Conservation (phyloP, 2,797 vertebrate genomes). For the Danio albolineatus region DNA sequence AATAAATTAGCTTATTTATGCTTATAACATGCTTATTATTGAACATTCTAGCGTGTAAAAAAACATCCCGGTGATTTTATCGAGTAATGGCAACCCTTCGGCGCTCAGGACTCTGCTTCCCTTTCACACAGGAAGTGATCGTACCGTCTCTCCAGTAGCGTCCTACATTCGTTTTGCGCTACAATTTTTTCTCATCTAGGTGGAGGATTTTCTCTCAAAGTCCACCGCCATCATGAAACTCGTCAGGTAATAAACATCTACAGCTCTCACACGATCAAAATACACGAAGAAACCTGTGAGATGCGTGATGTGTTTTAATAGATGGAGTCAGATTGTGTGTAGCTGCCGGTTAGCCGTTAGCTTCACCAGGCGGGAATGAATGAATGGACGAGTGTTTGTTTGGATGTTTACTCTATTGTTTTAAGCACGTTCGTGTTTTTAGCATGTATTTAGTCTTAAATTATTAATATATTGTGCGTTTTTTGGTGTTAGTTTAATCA, state of each 20-base stretch:
- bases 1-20: background rate
- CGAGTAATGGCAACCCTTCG: background rate
- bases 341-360: constrained; percentile 38
- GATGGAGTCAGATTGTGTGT: constrained; percentile 74
- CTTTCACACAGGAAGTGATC: constrained; percentile 45
- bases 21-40: no score
- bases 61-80: background rate
- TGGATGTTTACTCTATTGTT: background rate
- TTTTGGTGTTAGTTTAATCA: no score
- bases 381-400: background rate
- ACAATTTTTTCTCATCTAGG: constrained; percentile 75
- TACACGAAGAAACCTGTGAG: accelerated
- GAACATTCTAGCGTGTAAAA: background rate
- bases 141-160: constrained; percentile 62
- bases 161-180: constrained; percentile 64
- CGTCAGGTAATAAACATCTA: constrained; percentile 69
- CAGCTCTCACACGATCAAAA: accelerated
- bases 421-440: background rate
- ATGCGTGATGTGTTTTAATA: accelerated
- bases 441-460: no score
- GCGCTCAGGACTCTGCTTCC: constrained; percentile 14
- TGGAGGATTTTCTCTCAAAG: constrained; percentile 70
- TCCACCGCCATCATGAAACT: constrained; percentile 81
- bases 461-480: background rate
- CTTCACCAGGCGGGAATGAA: background rate